Conservation (phyloP, 2,113 vertebrate genomes). For the Sebastes fasciatus region DNA sequence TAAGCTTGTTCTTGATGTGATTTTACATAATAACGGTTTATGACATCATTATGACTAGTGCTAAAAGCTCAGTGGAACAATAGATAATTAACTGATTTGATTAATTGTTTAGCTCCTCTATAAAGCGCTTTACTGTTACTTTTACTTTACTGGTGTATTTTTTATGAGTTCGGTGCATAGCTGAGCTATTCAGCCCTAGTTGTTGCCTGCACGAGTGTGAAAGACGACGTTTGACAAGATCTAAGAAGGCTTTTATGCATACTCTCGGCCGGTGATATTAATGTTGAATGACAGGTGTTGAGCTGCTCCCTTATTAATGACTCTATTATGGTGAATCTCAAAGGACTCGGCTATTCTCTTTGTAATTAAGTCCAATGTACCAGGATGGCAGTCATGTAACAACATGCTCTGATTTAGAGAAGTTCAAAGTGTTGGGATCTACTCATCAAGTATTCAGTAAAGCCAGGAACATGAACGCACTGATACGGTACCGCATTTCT, state of each 20-base stretch:
- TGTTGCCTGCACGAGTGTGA: neutral
- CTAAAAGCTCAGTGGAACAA: neutral
- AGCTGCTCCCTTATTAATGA: slow-evolving; percentile 34
- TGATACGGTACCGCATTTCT: neutral
- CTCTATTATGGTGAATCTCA: slow-evolving; percentile 35
- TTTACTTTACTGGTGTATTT: neutral
- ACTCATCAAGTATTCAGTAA: slow-evolving; percentile 3
- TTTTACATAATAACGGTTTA: neutral
- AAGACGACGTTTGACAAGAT: neutral
- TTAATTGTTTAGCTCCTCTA: neutral
- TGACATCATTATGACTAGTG: neutral
- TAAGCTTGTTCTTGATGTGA: neutral
- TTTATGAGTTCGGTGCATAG: neutral
- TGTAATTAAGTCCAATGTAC: slow-evolving; percentile 32
- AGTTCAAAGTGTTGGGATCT: slow-evolving; percentile 32
- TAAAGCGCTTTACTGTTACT: neutral
- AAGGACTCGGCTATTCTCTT: slow-evolving; percentile 15
- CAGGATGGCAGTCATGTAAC: slow-evolving; percentile 23
- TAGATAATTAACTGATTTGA: neutral
- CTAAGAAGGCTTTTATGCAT: neutral
- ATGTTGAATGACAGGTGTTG: slow-evolving; percentile 32
- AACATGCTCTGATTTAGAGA: slow-evolving; percentile 33
- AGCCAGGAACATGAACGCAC: neutral
- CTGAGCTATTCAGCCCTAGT: neutral
- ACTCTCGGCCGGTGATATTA: slow-evolving; percentile 6